Percentiles rank a stretch among this genome's conserved stretches.
These are phyloP conservation scores for Hemaris fuciformis DNA, from an alignment of 2,888 invertebrate species.

Conservation along the genomic window DNA sequence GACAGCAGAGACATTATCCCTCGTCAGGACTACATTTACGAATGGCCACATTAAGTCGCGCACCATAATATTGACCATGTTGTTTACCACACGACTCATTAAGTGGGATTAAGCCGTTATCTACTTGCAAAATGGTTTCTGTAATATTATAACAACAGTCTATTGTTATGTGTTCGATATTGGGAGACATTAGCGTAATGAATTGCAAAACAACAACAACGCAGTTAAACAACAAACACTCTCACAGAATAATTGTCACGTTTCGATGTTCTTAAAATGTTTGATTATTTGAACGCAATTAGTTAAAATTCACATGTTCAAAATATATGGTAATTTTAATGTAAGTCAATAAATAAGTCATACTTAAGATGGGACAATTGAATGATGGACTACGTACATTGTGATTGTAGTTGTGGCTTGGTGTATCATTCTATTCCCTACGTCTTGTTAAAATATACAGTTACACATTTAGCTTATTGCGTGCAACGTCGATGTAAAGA, in stretches of 20 bases:
- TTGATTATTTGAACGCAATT: neutral
- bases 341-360: no score
- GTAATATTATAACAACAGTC: conserved; percentile 7
- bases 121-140: neutral
- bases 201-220: conserved; percentile 3
- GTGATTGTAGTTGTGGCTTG: no score
- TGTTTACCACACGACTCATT: neutral
- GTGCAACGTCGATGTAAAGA: no score
- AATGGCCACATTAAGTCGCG: neutral
- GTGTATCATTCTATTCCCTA: no score
- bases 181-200: conserved; percentile 1
- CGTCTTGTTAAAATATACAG: no score
- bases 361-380: no score
- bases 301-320: neutral
- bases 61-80: neutral
- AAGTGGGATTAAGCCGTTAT: neutral
- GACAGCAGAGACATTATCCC: conserved; percentile 14
- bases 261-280: neutral
- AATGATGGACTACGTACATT: no score
- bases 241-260: neutral
- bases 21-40: neutral
- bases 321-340: no score
- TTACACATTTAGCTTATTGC: no score
- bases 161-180: neutral
- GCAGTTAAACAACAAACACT: neutral